These are phyloP conservation scores for Theonella swinhoei DNA, from an alignment of 37 sponge, comb jelly and placozoan species.

Conservation along the genomic window DNA sequence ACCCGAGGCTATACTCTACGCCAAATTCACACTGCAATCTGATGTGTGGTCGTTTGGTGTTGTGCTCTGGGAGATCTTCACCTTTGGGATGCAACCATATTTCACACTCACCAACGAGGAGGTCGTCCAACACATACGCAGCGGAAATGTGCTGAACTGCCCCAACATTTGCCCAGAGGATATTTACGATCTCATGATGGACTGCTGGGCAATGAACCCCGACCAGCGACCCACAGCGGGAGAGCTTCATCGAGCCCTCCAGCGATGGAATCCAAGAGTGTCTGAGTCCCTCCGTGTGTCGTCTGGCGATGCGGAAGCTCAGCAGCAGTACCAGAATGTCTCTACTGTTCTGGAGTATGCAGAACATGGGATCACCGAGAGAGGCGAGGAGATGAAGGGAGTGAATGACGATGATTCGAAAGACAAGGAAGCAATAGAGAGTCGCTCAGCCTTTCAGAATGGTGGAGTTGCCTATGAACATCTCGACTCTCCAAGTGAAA, in stretches of 20 bases:
- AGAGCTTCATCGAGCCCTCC: slow-evolving; percentile 49
- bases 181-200: slow-evolving; percentile 81
- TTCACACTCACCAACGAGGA: slow-evolving; percentile 74
- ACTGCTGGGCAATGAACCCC: slow-evolving; percentile 82
- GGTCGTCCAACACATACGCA: slow-evolving; percentile 65
- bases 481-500: neutral
- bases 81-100: slow-evolving; percentile 78
- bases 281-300: slow-evolving; percentile 37
- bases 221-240: slow-evolving; percentile 56
- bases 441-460: neutral
- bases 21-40: slow-evolving; percentile 76
- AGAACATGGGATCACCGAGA: neutral
- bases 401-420: no score
- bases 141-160: slow-evolving; percentile 42
- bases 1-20: slow-evolving; percentile 79
- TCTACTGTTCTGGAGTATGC: slow-evolving; percentile 50
- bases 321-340: slow-evolving; percentile 66
- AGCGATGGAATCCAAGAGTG: slow-evolving; percentile 64
- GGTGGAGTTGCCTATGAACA: neutral
- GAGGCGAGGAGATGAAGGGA: neutral
- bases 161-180: slow-evolving; percentile 68
- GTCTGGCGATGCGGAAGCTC: neutral
- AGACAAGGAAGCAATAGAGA: neutral
- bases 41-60: slow-evolving; percentile 89
- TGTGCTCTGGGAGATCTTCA: slow-evolving; percentile 83